phyloP scores from a whole-genome alignment of 53 echinoderm and acorn worm species.

The Henricia sp. region DNA sequence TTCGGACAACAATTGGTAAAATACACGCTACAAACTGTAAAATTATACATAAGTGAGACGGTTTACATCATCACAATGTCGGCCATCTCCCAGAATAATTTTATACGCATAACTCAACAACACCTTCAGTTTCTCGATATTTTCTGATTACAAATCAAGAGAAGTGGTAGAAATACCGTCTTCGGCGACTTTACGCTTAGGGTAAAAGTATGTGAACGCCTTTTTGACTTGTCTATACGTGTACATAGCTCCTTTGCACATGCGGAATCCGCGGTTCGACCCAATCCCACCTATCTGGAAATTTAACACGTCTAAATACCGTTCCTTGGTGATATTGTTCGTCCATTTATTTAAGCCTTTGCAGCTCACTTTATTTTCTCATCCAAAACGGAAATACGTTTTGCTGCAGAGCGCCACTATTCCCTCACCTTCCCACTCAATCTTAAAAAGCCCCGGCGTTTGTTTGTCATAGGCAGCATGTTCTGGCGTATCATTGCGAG shows the following conservation, averaged over 20 bases:
- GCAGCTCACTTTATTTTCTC: slow-evolving; percentile 49
- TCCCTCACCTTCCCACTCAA: slow-evolving; percentile 74
- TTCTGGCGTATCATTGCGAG: slow-evolving; percentile 45
- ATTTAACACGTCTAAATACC: slow-evolving; percentile 41
- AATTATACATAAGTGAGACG: too few relatives aligned
- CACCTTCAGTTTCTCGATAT: too few relatives aligned
- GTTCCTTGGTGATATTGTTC: slow-evolving; percentile 31
- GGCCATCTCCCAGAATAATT: too few relatives aligned
- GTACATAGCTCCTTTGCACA: slow-evolving; percentile 19
- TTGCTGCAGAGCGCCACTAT: slow-evolving; percentile 63
- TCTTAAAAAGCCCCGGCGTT: slow-evolving; percentile 63
- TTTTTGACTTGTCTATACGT: slow-evolving; percentile 44
- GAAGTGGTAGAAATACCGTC: slow-evolving; percentile 67
- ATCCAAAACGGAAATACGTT: slow-evolving; percentile 57
- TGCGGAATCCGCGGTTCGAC: slow-evolving; percentile 47
- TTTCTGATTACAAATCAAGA: slow-evolving; percentile 62
- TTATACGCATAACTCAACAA: too few relatives aligned
- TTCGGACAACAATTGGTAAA: too few relatives aligned
- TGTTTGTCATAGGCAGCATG: slow-evolving; percentile 58
- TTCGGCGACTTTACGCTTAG: slow-evolving; percentile 59
- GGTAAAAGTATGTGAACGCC: slow-evolving; percentile 61
- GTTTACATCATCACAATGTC: too few relatives aligned
- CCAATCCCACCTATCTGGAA: slow-evolving; percentile 4
- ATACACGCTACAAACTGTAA: too few relatives aligned
- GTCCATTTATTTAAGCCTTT: slow-evolving; percentile 48